These are phyloP conservation scores for Prorops nasuta DNA, from an alignment of 1,140 invertebrate species.

Conservation along the genomic window DNA sequence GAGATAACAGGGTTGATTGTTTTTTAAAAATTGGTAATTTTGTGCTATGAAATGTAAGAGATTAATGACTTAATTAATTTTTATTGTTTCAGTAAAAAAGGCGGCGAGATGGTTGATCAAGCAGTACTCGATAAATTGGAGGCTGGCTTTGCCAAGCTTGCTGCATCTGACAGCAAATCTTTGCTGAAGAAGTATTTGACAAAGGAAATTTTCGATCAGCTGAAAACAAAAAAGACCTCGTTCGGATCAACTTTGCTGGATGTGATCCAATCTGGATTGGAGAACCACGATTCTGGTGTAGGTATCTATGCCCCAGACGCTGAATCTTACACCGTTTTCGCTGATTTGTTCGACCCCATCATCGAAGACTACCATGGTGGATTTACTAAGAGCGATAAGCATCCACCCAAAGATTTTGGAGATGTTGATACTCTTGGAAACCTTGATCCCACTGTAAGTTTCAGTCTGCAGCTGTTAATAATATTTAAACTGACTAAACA, in stretches of 20 bases:
- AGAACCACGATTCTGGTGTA: constrained; percentile 87
- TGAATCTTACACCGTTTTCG: constrained; percentile 87
- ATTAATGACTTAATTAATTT: too few relatives aligned
- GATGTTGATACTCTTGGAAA: constrained; percentile 86
- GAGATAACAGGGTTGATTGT: too few relatives aligned
- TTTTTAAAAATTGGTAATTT: too few relatives aligned
- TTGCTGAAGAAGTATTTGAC: constrained; percentile 93
- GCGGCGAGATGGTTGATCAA: constrained; percentile 80
- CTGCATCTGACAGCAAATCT: constrained; percentile 87
- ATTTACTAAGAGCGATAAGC: constrained; percentile 90
- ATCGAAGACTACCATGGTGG: constrained; percentile 95
- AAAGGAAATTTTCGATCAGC: constrained; percentile 83
- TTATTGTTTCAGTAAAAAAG: constrained; percentile 59
- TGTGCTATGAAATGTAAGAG: too few relatives aligned
- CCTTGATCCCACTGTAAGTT: constrained; percentile 77
- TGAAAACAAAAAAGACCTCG: constrained; percentile 88
- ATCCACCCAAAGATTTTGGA: constrained; percentile 91
- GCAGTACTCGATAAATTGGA: constrained; percentile 86
- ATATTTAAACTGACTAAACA: neutral
- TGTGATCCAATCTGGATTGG: constrained; percentile 88
- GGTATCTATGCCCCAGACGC: constrained; percentile 96
- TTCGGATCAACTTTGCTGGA: constrained; percentile 88
- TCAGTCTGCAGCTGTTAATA: too few relatives aligned
- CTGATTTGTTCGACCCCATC: constrained; percentile 91
- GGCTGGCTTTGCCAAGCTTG: constrained; percentile 84